These are phyloP conservation scores for Perithous albicinctus DNA, from an alignment of 2,888 invertebrate genomes.

Conservation along the genomic window DNA sequence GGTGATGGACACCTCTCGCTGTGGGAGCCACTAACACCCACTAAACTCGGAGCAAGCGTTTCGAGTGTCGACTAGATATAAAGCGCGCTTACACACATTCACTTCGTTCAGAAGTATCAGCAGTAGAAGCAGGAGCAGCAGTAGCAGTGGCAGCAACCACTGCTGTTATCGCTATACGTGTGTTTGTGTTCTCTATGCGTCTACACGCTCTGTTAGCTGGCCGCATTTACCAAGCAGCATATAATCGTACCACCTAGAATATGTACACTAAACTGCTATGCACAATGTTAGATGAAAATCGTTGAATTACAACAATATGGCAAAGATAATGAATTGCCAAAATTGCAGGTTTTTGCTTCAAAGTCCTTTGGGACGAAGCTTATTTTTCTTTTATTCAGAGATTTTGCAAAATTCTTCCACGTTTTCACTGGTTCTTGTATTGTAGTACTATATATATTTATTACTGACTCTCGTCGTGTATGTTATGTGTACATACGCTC, in stretches of 20 bases:
- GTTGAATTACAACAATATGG: background rate
- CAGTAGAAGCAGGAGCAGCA: no score
- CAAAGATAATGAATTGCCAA: background rate
- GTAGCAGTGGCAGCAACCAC: no score
- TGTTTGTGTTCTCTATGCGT: conserved; percentile 25
- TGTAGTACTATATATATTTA: conserved; percentile 4
- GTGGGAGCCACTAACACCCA: conserved; percentile 79
- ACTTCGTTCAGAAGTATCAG: background rate
- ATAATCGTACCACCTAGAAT: conserved; percentile 52
- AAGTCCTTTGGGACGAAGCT: no score
- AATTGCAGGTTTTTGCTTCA: no score
- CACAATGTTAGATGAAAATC: conserved; percentile 35
- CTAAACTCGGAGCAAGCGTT: conserved; percentile 35
- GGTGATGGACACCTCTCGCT: conserved; percentile 83
- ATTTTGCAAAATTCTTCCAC: conserved; percentile 16
- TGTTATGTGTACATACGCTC: conserved; percentile 49
- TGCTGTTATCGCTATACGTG: background rate
- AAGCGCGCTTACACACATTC: conserved; percentile 18
- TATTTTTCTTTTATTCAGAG: background rate
- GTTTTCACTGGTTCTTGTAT: conserved; percentile 35
- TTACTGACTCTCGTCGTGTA: conserved; percentile 47
- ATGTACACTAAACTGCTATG: conserved; percentile 54
- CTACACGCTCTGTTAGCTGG: conserved; percentile 23
- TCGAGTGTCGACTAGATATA: conserved; percentile 56
- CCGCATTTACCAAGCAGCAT: conserved; percentile 46